Base-by-base conservation (phyloP, 2,797 vertebrate genomes). In the Phyllotis vaccarum region DNA sequence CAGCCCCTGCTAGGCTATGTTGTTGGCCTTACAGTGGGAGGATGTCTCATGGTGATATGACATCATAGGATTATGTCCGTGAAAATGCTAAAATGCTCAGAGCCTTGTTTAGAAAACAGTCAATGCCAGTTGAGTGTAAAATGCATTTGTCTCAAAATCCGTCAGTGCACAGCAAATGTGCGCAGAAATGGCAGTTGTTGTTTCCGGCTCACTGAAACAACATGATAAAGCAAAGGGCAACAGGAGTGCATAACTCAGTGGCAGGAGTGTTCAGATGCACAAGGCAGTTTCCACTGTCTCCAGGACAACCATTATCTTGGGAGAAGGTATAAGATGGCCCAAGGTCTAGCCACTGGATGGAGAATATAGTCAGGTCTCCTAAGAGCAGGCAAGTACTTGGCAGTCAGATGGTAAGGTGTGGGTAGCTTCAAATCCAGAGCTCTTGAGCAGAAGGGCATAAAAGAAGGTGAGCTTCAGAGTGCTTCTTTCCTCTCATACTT, bases 291-390 rank as follows among this genome's bases (percentile, higher is more conserved):
- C 43, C 14, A 0, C n/a, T 49, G 60, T 46, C 79, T 40, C 24
- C 24, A 46, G 34, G 27, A 27, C 54, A 64, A 34, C 13, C 14
- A 1, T 27, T 31, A 80, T 90, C 37, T 11, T 52, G 66, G 66
- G 40, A 49, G 43, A 5, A 0, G 60, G 43, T 29, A 22, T 8
- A n/a, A 21, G 2, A 16, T 60, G 68, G 14, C 21, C 43, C 21
- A 5, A 64, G 2, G 5, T 7, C 0, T 8, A 1, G 29, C 46
- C 12, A 74, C 31, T 49, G 17, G 6, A 46, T 27, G n/a, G 58
- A 82, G 27, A 82, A 13, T 4, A 5, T 5, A 2, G 14, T 24
- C 16, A 31, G 0, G 49, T 1, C 0, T 54, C 29, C 0, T 49
- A 22, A 7, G 56, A 49, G 58, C 13, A 31, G 46, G 10, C 70